Evolutionary conservation across 92 coral and sea anemone species (phyloP), one percentile per base, ranked within the genome.

Genomic region (Phenganax marumi): DNA sequence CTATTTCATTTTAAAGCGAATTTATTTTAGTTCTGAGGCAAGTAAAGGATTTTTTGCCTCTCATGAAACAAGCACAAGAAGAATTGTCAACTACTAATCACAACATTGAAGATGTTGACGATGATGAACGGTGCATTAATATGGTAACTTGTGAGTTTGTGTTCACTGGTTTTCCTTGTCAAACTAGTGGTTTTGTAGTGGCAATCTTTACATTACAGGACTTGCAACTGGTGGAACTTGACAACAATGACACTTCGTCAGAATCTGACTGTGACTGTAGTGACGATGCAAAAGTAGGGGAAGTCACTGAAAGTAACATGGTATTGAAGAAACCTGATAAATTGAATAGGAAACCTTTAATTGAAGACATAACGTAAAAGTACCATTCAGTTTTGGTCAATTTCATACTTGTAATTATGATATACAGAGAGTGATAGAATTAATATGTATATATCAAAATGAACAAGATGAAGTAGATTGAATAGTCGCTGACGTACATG

Each of bases 41-140:
- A 78, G 83, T 78, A 39, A 78, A 78, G 51, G 83, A 78, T 8
- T 78, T 78, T 63, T 52, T 78, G 48, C 83, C 83, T 3, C 24
- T 78, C 56, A 78, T 78, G 58, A 62, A 78, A n/a, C 50, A 78
- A 62, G 83, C 83, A 14, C 71, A 78, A 49, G 70, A 60, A 13
- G 83, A 78, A 60, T 72, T 78, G 0, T 18, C 56, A 8, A 55
- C 9, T 7, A 17, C n/a, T n/a, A 60, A 63, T 48, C 54, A 48
- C 9, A 63, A 61, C 58, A 78, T 78, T n/a, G 83, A 78, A 46
- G 47, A 78, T 14, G 83, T 78, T 13, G 83, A 78, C 12, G 83
- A 78, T 10, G 83, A 48, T 62, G 33, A 48, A 62, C 83, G 73
- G n/a, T 78, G 66, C 19, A 78, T 78, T 47, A 50, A 78, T 60